Conservation (phyloP, 2,797 vertebrate species). For the Aeoliscus strigatus region DNA sequence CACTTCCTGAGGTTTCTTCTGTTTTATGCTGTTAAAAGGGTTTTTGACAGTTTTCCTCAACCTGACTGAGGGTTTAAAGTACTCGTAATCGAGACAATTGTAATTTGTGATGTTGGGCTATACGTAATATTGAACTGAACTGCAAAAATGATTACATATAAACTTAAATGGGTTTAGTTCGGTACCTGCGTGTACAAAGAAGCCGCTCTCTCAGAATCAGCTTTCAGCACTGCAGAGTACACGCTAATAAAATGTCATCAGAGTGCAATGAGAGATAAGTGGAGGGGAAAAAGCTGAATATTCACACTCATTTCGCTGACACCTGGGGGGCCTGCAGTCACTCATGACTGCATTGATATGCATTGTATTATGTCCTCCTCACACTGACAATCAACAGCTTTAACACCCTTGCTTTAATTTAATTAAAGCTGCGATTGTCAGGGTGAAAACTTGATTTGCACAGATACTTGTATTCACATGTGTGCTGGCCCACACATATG, state of each 20-base stretch:
- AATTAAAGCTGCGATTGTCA: constrained; percentile 77
- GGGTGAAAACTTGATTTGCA: constrained; percentile 77
- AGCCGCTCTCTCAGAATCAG: constrained; percentile 35
- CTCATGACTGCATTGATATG: constrained; percentile 77
- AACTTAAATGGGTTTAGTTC: no score
- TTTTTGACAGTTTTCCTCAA: no score
- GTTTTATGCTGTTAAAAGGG: no score
- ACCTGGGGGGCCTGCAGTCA: constrained; percentile 74
- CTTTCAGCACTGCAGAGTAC: constrained; percentile 57
- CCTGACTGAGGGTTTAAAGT: no score
- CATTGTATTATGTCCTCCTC: constrained; percentile 67
- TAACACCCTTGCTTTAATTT: constrained; percentile 80
- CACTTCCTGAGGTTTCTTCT: no score
- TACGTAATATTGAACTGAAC: no score
- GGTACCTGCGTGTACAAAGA: no score
- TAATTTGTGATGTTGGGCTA: no score
- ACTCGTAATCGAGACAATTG: no score
- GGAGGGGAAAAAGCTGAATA: constrained; percentile 77
- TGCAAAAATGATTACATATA: no score
- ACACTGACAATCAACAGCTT: constrained; percentile 74
- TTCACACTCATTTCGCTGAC: constrained; percentile 78
- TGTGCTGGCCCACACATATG: constrained; percentile 33
- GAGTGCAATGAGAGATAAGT: constrained; percentile 78
- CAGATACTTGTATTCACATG: constrained; percentile 40
- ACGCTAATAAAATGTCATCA: constrained; percentile 75